phyloP scores from a whole-genome alignment of 2,888 invertebrate species.

The Erebia ligea region DNA sequence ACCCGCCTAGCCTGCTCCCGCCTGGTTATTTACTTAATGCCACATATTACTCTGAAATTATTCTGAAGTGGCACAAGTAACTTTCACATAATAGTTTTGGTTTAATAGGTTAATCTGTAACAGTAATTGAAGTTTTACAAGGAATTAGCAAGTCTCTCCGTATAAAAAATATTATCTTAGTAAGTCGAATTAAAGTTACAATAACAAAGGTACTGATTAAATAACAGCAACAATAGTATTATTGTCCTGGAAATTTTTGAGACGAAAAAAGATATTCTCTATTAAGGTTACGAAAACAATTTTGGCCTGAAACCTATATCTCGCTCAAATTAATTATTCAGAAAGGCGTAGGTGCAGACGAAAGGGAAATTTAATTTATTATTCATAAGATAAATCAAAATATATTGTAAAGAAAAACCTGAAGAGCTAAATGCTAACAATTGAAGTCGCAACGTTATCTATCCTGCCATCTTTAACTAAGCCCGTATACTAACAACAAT shows the following conservation, averaged over 20 bases:
- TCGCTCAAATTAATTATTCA: conserved; percentile 22
- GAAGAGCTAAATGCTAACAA: conserved; percentile 13
- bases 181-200: background rate
- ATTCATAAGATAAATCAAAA: conserved; percentile 20
- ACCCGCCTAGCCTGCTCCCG: too few relatives aligned
- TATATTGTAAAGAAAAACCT: background rate
- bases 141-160: too few relatives aligned
- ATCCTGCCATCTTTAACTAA: conserved; percentile 26
- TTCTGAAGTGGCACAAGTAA: too few relatives aligned
- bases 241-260: background rate
- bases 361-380: conserved; percentile 10
- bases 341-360: background rate
- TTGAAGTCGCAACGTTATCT: conserved; percentile 20
- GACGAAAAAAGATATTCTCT: background rate
- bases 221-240: background rate
- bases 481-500: conserved; percentile 34
- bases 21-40: too few relatives aligned
- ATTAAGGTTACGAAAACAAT: background rate
- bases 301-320: conserved; percentile 3
- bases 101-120: too few relatives aligned
- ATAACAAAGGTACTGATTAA: background rate
- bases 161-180: too few relatives aligned
- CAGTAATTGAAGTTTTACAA: too few relatives aligned
- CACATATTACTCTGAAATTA: too few relatives aligned
- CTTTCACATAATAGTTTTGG: too few relatives aligned